These are phyloP conservation scores for Metacarcinus magister DNA, from an alignment of 2,888 invertebrate species.

Conservation along the genomic window DNA sequence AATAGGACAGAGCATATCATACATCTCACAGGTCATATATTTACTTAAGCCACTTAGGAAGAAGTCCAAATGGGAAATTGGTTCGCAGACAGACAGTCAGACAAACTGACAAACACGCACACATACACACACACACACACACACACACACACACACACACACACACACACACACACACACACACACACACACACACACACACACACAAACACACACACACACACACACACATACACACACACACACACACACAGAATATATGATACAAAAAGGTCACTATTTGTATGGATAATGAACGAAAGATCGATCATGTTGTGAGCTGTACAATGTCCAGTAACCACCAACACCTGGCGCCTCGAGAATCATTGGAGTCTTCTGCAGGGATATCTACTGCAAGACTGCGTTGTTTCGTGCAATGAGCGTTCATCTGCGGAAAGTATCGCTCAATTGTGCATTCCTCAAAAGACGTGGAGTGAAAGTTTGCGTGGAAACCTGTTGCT, in stretches of 20 bases:
- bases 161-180: too few relatives aligned
- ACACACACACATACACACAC: constrained; percentile 39
- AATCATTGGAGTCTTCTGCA: not conserved
- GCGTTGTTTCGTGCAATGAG: not conserved
- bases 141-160: too few relatives aligned
- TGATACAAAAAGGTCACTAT: not conserved
- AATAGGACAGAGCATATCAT: not conserved
- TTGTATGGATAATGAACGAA: not conserved
- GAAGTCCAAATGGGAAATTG: not conserved
- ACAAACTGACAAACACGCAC: too few relatives aligned
- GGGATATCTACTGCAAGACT: not conserved
- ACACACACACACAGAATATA: not conserved
- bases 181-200: too few relatives aligned
- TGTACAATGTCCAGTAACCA: not conserved
- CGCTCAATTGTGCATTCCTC: constrained; percentile 1
- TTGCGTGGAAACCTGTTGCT: constrained; percentile 26
- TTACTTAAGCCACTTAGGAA: not conserved
- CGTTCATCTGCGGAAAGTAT: not conserved
- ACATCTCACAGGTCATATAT: not conserved
- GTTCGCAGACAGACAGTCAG: too few relatives aligned
- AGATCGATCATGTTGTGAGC: not conserved
- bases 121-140: too few relatives aligned
- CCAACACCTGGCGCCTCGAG: not conserved
- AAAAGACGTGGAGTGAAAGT: constrained; percentile 34
- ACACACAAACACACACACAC: not conserved